A percentile compares a stretch with the other conserved stretches of the same genome.
Evolutionary conservation across 2,888 invertebrate species (phyloP).

Genomic region (Eilema griseolum): DNA sequence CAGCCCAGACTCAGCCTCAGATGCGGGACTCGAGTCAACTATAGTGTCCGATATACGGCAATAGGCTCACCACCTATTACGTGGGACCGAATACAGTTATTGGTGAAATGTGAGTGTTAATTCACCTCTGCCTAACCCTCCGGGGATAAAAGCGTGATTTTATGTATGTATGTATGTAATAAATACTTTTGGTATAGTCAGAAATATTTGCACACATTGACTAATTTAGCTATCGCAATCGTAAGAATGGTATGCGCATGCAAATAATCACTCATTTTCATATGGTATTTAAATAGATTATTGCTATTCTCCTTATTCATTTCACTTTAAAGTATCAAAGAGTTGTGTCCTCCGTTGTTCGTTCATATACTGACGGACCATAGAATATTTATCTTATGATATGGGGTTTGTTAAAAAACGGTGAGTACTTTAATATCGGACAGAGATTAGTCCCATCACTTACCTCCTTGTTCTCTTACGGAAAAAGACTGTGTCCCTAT

Average conservation of each 20-base stretch:
- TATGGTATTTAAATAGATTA: slow-evolving; percentile 4
- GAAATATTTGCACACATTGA: not conserved
- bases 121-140: too few species aligned
- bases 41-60: too few species aligned
- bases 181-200: not conserved
- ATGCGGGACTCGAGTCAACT: too few species aligned
- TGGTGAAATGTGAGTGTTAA: too few species aligned
- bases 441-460: not conserved
- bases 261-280: slow-evolving; percentile 3
- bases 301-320: not conserved
- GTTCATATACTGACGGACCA: not conserved
- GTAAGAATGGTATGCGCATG: not conserved
- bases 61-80: too few species aligned
- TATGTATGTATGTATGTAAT: too few species aligned
- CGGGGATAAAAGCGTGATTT: too few species aligned
- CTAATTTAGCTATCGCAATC: not conserved
- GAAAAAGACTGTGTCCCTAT: not conserved
- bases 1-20: too few species aligned
- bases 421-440: not conserved
- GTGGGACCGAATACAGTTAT: too few species aligned
- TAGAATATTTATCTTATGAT: not conserved
- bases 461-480: not conserved
- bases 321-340: slow-evolving; percentile 4
- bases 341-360: slow-evolving; percentile 1
- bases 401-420: slow-evolving; percentile 4